A percentile compares a stretch with the other conserved stretches of the same genome.
Conservation (phyloP, 2,113 vertebrate species). For the Thunnus thynnus region DNA sequence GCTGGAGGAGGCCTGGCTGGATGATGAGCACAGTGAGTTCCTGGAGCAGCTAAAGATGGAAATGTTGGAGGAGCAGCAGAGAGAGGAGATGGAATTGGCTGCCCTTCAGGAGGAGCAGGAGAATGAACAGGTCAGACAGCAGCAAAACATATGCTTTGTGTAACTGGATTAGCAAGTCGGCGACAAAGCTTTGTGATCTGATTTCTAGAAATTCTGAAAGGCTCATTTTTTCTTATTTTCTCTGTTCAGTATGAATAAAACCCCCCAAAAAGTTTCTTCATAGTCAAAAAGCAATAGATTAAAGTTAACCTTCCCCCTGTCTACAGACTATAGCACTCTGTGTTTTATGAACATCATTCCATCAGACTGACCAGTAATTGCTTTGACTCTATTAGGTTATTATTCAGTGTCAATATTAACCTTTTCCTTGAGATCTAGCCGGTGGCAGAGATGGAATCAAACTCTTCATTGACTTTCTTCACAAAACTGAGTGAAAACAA, state of each 20-base stretch:
- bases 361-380: slow-evolving; percentile 6
- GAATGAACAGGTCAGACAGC: slow-evolving; percentile 76
- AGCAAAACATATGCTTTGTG: neutral
- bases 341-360: neutral
- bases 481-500: slow-evolving; percentile 55
- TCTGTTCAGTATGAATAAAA: slow-evolving; percentile 28
- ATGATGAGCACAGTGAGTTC: slow-evolving; percentile 97
- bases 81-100: slow-evolving; percentile 89
- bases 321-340: neutral
- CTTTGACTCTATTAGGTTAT: slow-evolving; percentile 34
- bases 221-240: neutral
- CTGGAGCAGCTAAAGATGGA: slow-evolving; percentile 98
- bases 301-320: neutral
- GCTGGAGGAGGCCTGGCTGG: slow-evolving; percentile 97
- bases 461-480: slow-evolving; percentile 45
- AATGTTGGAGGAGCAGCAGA: slow-evolving; percentile 94
- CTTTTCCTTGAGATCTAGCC: slow-evolving; percentile 14
- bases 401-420: slow-evolving; percentile 45
- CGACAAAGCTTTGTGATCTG: slow-evolving; percentile 14
- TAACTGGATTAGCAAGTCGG: slow-evolving; percentile 9
- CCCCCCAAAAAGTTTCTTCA: neutral
- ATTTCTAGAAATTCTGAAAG: slow-evolving; percentile 1
- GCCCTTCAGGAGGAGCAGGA: slow-evolving; percentile 90
- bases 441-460: slow-evolving; percentile 26
- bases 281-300: neutral